Evolutionary conservation across 2,888 invertebrate species (phyloP), one percentile per base, ranked within the genome.

Genomic region (Aphelenchoides bicaudatus): DNA sequence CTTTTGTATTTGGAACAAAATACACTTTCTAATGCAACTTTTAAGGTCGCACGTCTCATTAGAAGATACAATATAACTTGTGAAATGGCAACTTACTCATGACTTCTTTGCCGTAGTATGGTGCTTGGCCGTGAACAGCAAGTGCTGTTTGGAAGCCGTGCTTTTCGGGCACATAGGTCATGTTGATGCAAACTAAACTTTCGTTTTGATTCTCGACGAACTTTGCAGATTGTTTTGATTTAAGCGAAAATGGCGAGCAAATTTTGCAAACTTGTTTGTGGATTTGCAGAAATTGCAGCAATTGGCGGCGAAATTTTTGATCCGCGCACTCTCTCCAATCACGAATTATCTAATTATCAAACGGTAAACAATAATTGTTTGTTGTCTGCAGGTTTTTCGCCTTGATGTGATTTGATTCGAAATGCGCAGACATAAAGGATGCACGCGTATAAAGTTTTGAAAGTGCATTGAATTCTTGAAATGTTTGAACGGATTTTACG

Each of bases 161-260:
- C 16, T 79, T 71, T 19, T 76, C 67, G 8, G 79, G 75, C 21
- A 81, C 67, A 60, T 81, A 81, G 3, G 79, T 77, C 10, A 80
- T 60, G 65, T 80, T 81, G 0, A 78, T 72, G 68, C 81, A 81
- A 6, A 78, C 81, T 81, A n/a, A n/a, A n/a, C 34, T 10, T 10
- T 10, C 10, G 34, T 10, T 10, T 34, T 34, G 34, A 34, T 34
- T 34, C 34, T n/a, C 10, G 34, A 34, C 34, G 34, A 34, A 34
- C n/a, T n/a, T 10, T n/a, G 34, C n/a, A n/a, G n/a, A 10, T n/a
- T 6, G 8, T 25, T 19, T 19, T 43, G 43, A 43, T 43, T 21
- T 21, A 25, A 43, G 43, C 43, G 43, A 43, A 43, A 43, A 43
- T 43, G 6, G 10, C 16, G 23, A 43, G 43, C 25, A 43, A 43